Conservation (phyloP, 2,888 invertebrate genomes). For the Leucophenga montana region DNA sequence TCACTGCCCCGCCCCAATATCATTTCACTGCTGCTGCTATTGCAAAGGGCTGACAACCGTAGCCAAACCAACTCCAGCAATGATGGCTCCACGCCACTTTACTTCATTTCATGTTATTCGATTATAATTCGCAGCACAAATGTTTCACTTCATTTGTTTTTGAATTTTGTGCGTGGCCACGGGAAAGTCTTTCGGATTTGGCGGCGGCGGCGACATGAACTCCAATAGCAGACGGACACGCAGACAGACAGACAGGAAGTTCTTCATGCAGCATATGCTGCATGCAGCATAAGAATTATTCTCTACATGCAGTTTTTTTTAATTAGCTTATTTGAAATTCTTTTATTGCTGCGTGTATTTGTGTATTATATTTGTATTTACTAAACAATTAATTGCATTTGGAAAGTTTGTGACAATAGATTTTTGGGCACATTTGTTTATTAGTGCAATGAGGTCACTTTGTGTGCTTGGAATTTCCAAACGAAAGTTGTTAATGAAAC, state of each 20-base stretch:
- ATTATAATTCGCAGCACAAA: constrained; percentile 65
- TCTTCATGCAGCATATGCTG: constrained; percentile 25
- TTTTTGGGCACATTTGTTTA: no score
- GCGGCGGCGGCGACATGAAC: constrained; percentile 9
- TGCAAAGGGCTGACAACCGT: background rate
- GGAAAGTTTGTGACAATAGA: no score
- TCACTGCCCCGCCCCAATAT: background rate
- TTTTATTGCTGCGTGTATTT: background rate
- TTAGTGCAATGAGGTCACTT: no score
- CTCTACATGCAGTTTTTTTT: no score
- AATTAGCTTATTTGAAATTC: no score
- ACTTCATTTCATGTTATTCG: constrained; percentile 20
- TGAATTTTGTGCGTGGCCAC: constrained; percentile 55
- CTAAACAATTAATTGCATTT: no score
- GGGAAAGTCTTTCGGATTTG: constrained; percentile 10
- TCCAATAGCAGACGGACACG: constrained; percentile 27
- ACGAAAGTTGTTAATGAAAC: no score
- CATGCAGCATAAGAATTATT: no score
- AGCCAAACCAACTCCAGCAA: background rate
- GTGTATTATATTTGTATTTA: background rate
- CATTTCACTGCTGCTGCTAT: background rate
- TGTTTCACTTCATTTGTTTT: constrained; percentile 60
- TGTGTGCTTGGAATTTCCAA: no score
- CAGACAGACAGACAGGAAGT: constrained; percentile 53
- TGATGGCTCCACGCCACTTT: background rate